Conservation (phyloP, 2,113 vertebrate genomes). For the Siniperca knerii region DNA sequence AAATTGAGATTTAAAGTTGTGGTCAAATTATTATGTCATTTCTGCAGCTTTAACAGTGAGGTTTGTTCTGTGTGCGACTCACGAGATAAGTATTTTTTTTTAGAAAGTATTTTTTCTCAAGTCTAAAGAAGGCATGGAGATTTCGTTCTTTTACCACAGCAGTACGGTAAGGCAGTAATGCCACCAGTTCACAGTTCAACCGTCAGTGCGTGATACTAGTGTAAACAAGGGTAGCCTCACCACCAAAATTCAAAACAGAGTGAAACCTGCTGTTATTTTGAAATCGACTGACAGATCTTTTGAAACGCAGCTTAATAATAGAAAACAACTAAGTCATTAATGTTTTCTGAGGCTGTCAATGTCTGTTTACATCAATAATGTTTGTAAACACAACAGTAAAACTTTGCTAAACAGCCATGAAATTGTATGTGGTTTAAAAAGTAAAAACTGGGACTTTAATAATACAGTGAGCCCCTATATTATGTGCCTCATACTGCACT, state of each 20-base stretch:
- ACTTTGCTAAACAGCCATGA: no score
- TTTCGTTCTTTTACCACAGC: background rate
- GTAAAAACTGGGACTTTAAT: background rate
- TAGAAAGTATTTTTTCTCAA: background rate
- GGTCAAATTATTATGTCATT: background rate
- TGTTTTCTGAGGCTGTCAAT: background rate
- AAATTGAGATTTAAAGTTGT: slow-evolving; percentile 16
- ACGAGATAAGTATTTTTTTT: background rate
- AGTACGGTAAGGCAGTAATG: background rate
- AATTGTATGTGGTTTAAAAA: background rate
- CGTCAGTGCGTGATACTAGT: background rate
- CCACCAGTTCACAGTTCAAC: background rate
- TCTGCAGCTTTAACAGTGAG: slow-evolving; percentile 5
- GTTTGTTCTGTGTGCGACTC: background rate
- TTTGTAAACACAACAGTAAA: no score
- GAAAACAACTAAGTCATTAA: background rate
- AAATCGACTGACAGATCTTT: slow-evolving; percentile 4
- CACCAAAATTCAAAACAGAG: background rate
- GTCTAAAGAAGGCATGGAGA: no score
- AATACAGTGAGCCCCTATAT: background rate
- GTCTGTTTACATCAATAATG: background rate
- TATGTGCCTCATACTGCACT: background rate
- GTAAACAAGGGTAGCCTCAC: background rate
- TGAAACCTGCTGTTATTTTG: slow-evolving; percentile 8
- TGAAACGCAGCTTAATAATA: background rate